phyloP scores from a whole-genome alignment of 2,113 vertebrate genomes.

The Neolamprologus tretocephalus region DNA sequence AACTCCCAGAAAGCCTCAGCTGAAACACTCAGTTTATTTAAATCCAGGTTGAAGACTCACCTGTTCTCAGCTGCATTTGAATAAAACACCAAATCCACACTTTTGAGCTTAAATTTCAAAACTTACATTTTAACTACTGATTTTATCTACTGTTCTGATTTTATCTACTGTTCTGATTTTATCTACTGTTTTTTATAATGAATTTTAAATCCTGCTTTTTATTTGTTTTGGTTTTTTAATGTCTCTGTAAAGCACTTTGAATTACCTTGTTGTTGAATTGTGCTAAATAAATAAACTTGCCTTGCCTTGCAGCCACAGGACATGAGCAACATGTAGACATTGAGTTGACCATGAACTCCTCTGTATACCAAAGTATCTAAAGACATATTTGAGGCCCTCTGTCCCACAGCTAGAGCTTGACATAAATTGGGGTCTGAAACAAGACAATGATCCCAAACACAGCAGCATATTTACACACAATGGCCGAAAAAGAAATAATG shows the following conservation, averaged over 20 bases:
- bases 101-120: neutral
- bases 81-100: neutral
- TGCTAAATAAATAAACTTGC: neutral
- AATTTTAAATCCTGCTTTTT: neutral
- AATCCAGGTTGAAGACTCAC: neutral
- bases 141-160: neutral
- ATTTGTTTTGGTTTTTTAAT: neutral
- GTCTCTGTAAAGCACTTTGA: neutral
- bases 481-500: neutral
- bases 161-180: neutral
- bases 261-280: neutral
- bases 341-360: neutral
- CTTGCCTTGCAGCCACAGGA: neutral
- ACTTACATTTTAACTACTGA: neutral
- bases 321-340: neutral
- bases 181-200: neutral
- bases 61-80: neutral
- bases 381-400: neutral
- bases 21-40: neutral
- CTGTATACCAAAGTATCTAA: neutral
- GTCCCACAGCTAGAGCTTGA: neutral
- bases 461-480: neutral
- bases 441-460: neutral
- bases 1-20: neutral
- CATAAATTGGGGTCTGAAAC: neutral